Base-by-base conservation (phyloP, 2,113 vertebrate species). In the Calyptommatus sinebrachiatus region DNA sequence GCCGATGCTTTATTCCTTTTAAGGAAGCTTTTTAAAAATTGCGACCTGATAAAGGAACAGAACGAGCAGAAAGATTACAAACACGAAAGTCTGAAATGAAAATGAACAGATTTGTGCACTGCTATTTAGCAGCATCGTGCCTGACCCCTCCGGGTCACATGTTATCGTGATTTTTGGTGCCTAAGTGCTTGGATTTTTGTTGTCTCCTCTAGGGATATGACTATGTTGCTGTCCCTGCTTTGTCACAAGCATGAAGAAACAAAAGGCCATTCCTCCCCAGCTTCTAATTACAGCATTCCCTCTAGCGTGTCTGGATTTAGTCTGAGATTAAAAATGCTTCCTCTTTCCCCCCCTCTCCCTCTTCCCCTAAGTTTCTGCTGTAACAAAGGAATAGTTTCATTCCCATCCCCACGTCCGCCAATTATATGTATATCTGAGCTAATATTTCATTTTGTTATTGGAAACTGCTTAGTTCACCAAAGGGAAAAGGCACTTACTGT, bases 401-500 rank as follows among this genome's bases (percentile, higher is more conserved):
- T 57, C 73, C 73, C 29, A 6, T 18, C 53, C 53, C 14, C 35
- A 41, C 35, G 35, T 41, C 16, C 53, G 48, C 63, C 18, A 67
- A 45, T 74, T 74, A 74, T 2, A 18, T 73, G 26, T 50, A 21
- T 21, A 11, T 45, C 11, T 53, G 61, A 73, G 24, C 48, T 73
- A 67, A 80, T 80, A 73, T 67, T 73, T 73, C 71, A 73, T 57
- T 74, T 29, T 57, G n/a, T 45, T 70, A 45, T 70, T 70, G 50
- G 24, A 74, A 74, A 74, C 60, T 68, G 31, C 45, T 28, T 68
- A 81, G 35, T 67, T 20, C 31, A 67, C 18, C 61, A 67, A 66
- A 28, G 71, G 48, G 29, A 66, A 71, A 66, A 57, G 29, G 22
- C 8, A 79, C 35, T 53, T 83, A 24, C n/a, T 85, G 84, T 78